phyloP scores from a whole-genome alignment of 1,140 invertebrate genomes.

The Ladona fulva region DNA sequence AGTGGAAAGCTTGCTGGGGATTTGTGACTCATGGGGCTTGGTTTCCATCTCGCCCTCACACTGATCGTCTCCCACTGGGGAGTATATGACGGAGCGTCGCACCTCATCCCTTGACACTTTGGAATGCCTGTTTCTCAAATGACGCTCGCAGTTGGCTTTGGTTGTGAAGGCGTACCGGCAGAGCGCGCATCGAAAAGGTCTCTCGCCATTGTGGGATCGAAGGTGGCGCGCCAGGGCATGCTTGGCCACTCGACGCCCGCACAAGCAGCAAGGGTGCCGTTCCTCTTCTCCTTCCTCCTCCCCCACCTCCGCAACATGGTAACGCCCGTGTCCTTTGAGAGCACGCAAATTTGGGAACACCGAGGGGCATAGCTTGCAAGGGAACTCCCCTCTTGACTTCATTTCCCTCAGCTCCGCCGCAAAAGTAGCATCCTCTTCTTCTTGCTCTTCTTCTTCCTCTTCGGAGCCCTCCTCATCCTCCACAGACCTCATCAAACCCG shows the following conservation, averaged over 20 bases:
- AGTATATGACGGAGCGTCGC: slow-evolving; percentile 75
- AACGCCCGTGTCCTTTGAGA: slow-evolving; percentile 78
- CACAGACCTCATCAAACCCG: slow-evolving; percentile 16
- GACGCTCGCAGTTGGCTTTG: slow-evolving; percentile 81
- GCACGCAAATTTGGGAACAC: slow-evolving; percentile 83
- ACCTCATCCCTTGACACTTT: slow-evolving; percentile 76
- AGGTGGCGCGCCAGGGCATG: slow-evolving; percentile 81
- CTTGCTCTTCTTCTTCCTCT: slow-evolving; percentile 60
- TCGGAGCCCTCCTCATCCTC: slow-evolving; percentile 19
- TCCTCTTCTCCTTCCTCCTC: slow-evolving; percentile 45
- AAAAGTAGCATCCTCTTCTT: slow-evolving; percentile 53
- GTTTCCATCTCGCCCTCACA: not conserved
- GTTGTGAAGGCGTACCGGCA: slow-evolving; percentile 96
- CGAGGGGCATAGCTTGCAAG: slow-evolving; percentile 72
- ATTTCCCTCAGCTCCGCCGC: slow-evolving; percentile 70
- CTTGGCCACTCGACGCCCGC: slow-evolving; percentile 73
- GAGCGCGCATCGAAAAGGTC: slow-evolving; percentile 86
- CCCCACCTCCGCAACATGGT: slow-evolving; percentile 50
- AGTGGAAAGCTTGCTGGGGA: slow-evolving; percentile 12
- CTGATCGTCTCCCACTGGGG: slow-evolving; percentile 41
- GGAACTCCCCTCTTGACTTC: slow-evolving; percentile 79
- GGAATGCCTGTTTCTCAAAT: slow-evolving; percentile 82
- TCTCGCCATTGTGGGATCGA: slow-evolving; percentile 86
- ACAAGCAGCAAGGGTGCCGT: slow-evolving; percentile 82
- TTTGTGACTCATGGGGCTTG: not conserved